Evolutionary conservation across 2,888 invertebrate species (phyloP), one percentile per base, ranked within the genome.

Genomic region (Ptilodon capucinus): DNA sequence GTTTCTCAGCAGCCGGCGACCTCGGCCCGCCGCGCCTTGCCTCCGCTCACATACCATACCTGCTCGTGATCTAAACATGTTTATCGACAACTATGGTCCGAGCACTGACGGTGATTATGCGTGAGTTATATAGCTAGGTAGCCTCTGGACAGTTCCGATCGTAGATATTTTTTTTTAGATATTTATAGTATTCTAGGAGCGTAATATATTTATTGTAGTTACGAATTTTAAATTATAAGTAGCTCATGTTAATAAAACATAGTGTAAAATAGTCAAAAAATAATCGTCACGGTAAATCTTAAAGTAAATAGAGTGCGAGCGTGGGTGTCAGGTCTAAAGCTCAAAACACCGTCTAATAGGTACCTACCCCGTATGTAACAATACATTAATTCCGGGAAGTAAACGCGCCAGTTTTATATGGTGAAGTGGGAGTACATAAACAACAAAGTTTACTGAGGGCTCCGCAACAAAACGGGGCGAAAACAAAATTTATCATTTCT

Each of bases 1-100:
- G 84, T 84, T 83, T 79, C 68, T 68, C 64, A 65, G 77, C 71
- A 76, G 75, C 70, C 57, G 86, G 46, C 78, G 89, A 75, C 86
- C 86, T 86, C 84, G 84, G 57, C 73, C 62, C 60, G 66, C 79
- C 79, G 71, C 79, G 79, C 79, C 79, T 78, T 60, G 76, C 73
- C 64, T 63, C 79, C 85, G 72, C 79, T 85, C 85, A 81, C 89
- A 89, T 86, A 82, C 89, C 88, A 68, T 76, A 81, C 75, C 74
- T 39, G 73, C 73, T 86, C 81, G 79, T 85, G 86, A 84, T 82
- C 79, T 78, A 83, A 86, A 84, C 85, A 75, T 68, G 81, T 81
- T 81, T 79, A 67, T 69, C 65, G 72, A 74, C 66, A 69, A 55
- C 50, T 48, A 47, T 44, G 48, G 45, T 51, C 40, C 44, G 32